A percentile compares a stretch with the other conserved stretches of the same genome.
These are phyloP conservation scores for Sinella curviseta DNA, from an alignment of 1,140 invertebrate species.

Conservation along the genomic window DNA sequence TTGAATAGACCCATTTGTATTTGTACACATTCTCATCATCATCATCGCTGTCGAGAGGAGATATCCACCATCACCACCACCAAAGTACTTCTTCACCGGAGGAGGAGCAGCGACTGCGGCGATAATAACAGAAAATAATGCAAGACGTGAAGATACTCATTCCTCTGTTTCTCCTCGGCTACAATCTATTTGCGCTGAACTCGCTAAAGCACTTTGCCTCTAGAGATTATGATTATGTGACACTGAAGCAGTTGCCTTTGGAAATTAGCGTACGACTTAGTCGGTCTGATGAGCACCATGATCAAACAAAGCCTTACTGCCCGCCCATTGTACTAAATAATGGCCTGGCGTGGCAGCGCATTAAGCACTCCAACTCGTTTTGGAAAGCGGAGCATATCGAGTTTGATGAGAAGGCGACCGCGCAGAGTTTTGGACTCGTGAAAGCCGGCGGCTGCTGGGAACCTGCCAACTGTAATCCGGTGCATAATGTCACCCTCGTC, in stretches of 20 bases:
- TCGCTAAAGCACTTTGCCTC: slow-evolving; percentile 8
- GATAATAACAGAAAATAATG: not conserved
- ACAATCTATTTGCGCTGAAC: slow-evolving; percentile 15
- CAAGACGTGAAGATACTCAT: slow-evolving; percentile 5
- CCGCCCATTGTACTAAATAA: slow-evolving; percentile 11
- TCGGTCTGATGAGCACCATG: not conserved
- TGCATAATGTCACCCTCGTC: slow-evolving; percentile 79
- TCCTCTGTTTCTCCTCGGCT: slow-evolving; percentile 3
- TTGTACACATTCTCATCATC: not conserved
- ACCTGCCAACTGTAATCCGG: slow-evolving; percentile 71
- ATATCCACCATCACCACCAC: no score
- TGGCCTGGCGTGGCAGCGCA: slow-evolving; percentile 18
- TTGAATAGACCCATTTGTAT: no score
- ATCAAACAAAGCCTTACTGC: slow-evolving; percentile 9
- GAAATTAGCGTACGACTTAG: slow-evolving; percentile 7
- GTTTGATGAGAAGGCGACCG: slow-evolving; percentile 8
- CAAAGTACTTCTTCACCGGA: no score
- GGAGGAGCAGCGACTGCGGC: no score
- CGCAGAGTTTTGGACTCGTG: not conserved
- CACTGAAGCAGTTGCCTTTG: slow-evolving; percentile 1
- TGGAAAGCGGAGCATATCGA: slow-evolving; percentile 31
- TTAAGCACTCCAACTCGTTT: slow-evolving; percentile 32
- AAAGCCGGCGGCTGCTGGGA: slow-evolving; percentile 31
- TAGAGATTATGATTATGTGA: slow-evolving; percentile 20
- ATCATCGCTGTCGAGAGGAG: no score